phyloP scores from a whole-genome alignment of 2,113 vertebrate species.

The Eclectus roratus region DNA sequence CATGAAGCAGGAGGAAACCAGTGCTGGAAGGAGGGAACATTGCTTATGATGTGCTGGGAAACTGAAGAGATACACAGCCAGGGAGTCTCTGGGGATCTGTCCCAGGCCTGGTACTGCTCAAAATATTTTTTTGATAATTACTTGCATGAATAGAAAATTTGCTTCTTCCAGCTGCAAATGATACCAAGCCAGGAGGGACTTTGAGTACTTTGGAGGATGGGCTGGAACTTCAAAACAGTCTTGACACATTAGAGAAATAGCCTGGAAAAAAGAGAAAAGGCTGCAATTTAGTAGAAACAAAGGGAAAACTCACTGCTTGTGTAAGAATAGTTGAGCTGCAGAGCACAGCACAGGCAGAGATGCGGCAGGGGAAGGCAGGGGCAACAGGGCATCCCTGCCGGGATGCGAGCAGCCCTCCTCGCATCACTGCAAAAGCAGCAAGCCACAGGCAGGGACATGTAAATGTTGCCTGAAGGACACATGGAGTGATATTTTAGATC shows the following conservation, averaged over 20 bases:
- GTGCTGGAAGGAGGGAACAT: background rate
- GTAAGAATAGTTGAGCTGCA: background rate
- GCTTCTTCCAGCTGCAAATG: conserved; percentile 55
- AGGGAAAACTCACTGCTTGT: conserved; percentile 22
- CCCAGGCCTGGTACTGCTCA: conserved; percentile 50
- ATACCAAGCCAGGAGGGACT: conserved; percentile 36
- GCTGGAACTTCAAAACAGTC: conserved; percentile 49
- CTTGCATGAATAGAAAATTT: conserved; percentile 53
- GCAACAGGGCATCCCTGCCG: accelerated
- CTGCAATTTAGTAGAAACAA: conserved; percentile 38
- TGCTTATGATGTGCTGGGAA: background rate
- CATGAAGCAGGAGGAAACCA: background rate
- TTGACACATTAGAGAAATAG: background rate
- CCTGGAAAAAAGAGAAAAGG: background rate
- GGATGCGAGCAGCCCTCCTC: background rate
- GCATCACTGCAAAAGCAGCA: background rate
- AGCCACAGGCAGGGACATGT: accelerated
- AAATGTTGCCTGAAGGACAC: background rate
- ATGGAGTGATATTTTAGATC: accelerated
- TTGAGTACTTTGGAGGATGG: conserved; percentile 18
- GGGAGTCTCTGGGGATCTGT: conserved; percentile 11
- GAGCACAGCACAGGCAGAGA: background rate
- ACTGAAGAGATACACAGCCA: background rate
- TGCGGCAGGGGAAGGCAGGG: background rate
- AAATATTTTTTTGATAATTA: conserved; percentile 64